Evolutionary conservation across 2,113 vertebrate genomes (phyloP).

Genomic region (Rhinoderma darwinii): DNA sequence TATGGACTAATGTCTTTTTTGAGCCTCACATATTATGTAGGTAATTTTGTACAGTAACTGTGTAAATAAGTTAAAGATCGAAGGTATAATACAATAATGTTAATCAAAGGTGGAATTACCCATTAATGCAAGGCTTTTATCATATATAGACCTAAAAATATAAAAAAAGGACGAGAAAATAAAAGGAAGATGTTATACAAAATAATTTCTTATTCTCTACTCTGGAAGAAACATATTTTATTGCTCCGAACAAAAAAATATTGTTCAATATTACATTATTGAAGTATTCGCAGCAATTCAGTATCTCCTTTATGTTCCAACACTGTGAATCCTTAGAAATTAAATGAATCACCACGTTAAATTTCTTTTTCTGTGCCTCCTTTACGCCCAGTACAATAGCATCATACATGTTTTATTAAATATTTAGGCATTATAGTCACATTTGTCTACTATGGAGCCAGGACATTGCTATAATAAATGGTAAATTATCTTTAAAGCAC

Average conservation of each 20-base stretch:
- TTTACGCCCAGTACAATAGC: background rate
- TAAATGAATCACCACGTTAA: background rate
- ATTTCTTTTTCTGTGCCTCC: background rate
- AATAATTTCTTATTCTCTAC: background rate
- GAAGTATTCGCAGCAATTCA: background rate
- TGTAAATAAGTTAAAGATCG: no score
- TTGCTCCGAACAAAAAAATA: background rate
- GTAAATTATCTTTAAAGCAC: background rate
- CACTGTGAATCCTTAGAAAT: background rate
- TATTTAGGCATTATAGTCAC: background rate
- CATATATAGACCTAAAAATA: no score
- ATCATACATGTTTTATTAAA: background rate
- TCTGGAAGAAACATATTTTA: background rate
- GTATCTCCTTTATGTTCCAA: background rate
- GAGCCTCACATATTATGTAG: no score
- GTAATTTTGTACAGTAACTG: no score
- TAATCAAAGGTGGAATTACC: no score
- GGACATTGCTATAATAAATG: slow-evolving; percentile 15
- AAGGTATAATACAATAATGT: no score
- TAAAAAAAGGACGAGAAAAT: no score
- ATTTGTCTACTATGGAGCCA: background rate
- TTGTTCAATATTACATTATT: background rate
- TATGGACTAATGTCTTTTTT: no score
- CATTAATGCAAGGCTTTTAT: no score
- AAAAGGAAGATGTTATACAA: no score